Evolutionary conservation across 1,140 invertebrate species (phyloP), one percentile per base, ranked within the genome.

Genomic region (Wiebesia pumilae): DNA sequence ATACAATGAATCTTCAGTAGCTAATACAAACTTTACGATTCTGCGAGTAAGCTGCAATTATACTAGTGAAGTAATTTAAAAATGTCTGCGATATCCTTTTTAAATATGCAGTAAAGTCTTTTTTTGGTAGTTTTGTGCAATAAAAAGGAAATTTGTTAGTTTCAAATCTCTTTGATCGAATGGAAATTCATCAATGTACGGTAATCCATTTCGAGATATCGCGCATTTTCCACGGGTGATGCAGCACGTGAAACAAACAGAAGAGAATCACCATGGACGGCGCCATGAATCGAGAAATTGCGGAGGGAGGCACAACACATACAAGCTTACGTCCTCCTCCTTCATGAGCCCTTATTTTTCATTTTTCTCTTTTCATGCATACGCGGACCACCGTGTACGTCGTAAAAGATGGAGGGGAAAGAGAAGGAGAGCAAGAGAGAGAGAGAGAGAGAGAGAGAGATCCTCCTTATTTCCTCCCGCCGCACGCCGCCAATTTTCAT

Each of bases 401-500:
- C 87, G 88, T 89, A 90, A 89, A 90, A 89, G 89, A 88, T 87
- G 88, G 84, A 77, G 87, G 87, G 82, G 21, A 21, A 38, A 38
- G 71, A 40, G 21, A 27, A n/a, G n/a, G n/a, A n/a, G n/a, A n/a
- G n/a, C n/a, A n/a, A n/a, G n/a, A n/a, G n/a, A n/a, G n/a, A n/a
- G n/a, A n/a, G n/a, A n/a, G n/a, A n/a, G n/a, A n/a, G n/a, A n/a
- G n/a, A n/a, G n/a, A n/a, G n/a, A 38, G 30, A n/a, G n/a, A n/a
- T n/a, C n/a, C n/a, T n/a, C 43, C 89, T 91, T 92, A 91, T 91
- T 90, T 90, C 89, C 90, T 88, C 87, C 87, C 87, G 88, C 85
- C 90, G 89, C 87, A 89, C 90, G 89, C 90, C 91, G 92, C 89
- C 90, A 91, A 92, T 91, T 87, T 92, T 92, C 92, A 93, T 94